Conservation (phyloP, 2,797 vertebrate species). For the Tauraco hartlaubi region DNA sequence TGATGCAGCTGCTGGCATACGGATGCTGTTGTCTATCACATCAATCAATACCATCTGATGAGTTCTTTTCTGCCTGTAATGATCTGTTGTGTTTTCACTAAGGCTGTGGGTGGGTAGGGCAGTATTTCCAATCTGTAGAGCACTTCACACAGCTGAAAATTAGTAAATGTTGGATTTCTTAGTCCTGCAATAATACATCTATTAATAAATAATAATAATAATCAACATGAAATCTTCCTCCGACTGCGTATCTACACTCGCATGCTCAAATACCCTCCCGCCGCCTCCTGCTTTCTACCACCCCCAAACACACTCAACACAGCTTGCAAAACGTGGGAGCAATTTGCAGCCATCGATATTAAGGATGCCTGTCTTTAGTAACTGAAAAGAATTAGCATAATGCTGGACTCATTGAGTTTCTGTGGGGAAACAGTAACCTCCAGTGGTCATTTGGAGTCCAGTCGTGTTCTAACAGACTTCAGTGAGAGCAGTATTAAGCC, state of each 20-base stretch:
- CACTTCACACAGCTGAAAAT: not conserved
- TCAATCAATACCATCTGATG: not conserved
- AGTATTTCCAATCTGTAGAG: not conserved
- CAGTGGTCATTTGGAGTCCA: constrained; percentile 54
- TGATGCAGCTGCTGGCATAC: rapidly evolving
- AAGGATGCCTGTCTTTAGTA: constrained; percentile 4
- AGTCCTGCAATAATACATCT: not conserved
- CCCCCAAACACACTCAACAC: not conserved
- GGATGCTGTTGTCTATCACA: not conserved
- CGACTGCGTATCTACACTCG: not conserved
- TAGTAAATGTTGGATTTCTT: not conserved
- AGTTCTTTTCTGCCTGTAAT: not conserved
- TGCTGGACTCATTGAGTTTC: constrained; percentile 12
- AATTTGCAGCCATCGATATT: not conserved
- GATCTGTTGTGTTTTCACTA: not conserved
- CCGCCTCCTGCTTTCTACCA: not conserved
- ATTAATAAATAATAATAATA: not conserved
- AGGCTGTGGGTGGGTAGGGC: not conserved
- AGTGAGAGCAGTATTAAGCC: not conserved
- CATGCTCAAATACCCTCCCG: rapidly evolving
- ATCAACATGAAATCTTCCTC: not conserved
- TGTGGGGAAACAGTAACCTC: constrained; percentile 48
- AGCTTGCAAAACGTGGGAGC: not conserved
- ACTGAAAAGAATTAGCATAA: constrained; percentile 42
- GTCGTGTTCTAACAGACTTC: constrained; percentile 41